Percentiles rank a stretch among this genome's conserved stretches.
Evolutionary conservation across 2,888 invertebrate species (phyloP).

Genomic region (Pristionchus maxplancki): DNA sequence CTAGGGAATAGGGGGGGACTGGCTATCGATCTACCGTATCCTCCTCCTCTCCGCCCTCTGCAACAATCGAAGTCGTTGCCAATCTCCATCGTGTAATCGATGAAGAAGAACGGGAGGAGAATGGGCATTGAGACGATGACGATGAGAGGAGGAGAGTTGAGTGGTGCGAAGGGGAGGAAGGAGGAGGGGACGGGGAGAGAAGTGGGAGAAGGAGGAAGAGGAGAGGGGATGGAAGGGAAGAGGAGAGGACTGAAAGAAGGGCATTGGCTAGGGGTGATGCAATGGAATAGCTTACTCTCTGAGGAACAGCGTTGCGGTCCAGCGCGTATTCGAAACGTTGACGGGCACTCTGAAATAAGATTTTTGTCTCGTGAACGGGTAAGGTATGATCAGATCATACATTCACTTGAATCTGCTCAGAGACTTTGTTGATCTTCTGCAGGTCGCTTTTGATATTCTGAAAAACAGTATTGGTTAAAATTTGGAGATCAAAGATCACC

Average conservation of each 20-base stretch:
- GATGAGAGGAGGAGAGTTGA: neutral
- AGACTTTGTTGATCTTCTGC: neutral
- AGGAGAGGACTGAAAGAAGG: no score
- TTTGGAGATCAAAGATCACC: slow-evolving; percentile 1
- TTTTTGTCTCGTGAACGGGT: neutral
- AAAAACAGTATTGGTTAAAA: neutral
- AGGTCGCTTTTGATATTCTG: neutral
- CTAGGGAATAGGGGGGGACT: neutral
- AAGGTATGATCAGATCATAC: neutral
- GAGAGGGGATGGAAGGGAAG: neutral
- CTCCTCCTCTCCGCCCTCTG: neutral
- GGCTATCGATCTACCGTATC: neutral
- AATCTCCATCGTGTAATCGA: slow-evolving; percentile 7
- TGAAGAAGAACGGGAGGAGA: slow-evolving; percentile 3
- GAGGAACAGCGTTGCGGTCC: neutral
- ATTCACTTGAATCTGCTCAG: slow-evolving; percentile 41
- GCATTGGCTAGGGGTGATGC: no score
- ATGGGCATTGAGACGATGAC: slow-evolving; percentile 37
- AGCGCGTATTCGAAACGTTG: slow-evolving; percentile 1
- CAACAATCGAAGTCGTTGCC: neutral
- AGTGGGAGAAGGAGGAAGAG: slow-evolving; percentile 21
- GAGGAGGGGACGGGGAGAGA: slow-evolving; percentile 13
- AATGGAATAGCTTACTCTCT: no score
- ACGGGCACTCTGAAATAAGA: slow-evolving; percentile 6
- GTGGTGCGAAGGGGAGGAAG: slow-evolving; percentile 33